Evolutionary conservation across 2,797 vertebrate genomes (phyloP).

Genomic region (Sorex maritimensis): DNA sequence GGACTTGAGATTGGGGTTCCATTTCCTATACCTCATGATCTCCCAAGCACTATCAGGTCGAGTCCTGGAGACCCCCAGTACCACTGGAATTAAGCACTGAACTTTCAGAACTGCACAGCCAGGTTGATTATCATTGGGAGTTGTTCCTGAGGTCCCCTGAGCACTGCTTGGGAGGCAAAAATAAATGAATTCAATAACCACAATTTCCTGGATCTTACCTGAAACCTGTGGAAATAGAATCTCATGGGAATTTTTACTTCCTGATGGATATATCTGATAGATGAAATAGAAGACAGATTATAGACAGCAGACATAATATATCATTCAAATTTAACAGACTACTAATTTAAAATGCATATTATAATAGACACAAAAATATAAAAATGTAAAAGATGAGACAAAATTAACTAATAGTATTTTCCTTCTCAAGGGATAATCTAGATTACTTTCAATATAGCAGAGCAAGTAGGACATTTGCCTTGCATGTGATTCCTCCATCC

Average conservation of each 20-base stretch:
- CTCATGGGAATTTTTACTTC: background rate
- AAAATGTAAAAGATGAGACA: background rate
- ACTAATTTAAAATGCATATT: background rate
- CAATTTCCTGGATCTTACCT: background rate
- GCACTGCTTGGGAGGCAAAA: too few relatives aligned
- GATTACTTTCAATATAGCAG: background rate
- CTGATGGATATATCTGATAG: background rate
- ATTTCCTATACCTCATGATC: too few relatives aligned
- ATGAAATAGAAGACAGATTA: background rate
- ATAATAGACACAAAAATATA: background rate
- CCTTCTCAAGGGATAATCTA: conserved; percentile 6
- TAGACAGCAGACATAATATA: background rate
- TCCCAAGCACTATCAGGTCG: too few relatives aligned
- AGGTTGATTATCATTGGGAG: too few relatives aligned
- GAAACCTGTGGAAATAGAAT: conserved; percentile 15
- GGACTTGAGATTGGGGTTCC: too few relatives aligned
- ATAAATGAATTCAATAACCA: background rate
- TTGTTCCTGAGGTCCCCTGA: too few relatives aligned
- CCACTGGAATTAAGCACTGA: too few relatives aligned
- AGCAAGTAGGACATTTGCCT: too few relatives aligned
- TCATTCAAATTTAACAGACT: background rate
- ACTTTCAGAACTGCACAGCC: too few relatives aligned
- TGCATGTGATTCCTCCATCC: too few relatives aligned
- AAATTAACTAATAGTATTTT: conserved; percentile 49
- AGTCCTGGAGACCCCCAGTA: too few relatives aligned